Conservation (phyloP, 2,113 vertebrate genomes). For the Callorhinus ursinus region DNA sequence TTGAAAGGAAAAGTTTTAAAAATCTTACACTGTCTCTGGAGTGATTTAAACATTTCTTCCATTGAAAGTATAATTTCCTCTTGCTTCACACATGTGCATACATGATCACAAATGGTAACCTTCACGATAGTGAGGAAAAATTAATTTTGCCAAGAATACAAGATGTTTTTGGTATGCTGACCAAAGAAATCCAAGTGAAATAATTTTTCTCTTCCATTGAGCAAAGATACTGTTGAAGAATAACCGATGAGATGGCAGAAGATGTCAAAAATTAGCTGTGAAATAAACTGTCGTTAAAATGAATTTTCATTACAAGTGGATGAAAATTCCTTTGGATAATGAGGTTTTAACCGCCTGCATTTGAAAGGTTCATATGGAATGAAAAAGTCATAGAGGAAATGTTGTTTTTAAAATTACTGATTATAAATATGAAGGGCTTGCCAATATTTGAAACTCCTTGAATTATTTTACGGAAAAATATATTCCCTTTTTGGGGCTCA, state of each 20-base stretch:
- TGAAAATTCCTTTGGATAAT: slow-evolving; percentile 34
- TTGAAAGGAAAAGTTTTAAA: neutral
- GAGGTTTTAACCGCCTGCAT: neutral
- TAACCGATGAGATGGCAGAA: slow-evolving; percentile 32
- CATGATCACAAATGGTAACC: neutral
- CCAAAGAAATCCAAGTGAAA: slow-evolving; percentile 32
- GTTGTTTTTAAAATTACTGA: neutral
- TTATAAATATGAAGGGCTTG: neutral
- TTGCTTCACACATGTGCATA: neutral
- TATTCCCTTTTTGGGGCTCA: neutral
- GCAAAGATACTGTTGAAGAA: neutral
- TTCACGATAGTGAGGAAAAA: neutral
- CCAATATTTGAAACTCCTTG: neutral
- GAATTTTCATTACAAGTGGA: slow-evolving; percentile 52
- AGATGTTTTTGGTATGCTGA: slow-evolving; percentile 1
- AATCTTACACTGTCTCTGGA: neutral
- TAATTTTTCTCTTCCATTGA: neutral
- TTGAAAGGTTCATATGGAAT: neutral
- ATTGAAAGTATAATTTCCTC: neutral
- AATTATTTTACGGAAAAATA: neutral
- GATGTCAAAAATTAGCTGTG: slow-evolving; percentile 17
- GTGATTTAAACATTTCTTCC: neutral
- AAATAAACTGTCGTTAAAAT: slow-evolving; percentile 26
- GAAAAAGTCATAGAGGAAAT: neutral
- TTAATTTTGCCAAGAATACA: neutral